Evolutionary conservation across 2,113 vertebrate species (phyloP).

Genomic region (Oreochromis niloticus): DNA sequence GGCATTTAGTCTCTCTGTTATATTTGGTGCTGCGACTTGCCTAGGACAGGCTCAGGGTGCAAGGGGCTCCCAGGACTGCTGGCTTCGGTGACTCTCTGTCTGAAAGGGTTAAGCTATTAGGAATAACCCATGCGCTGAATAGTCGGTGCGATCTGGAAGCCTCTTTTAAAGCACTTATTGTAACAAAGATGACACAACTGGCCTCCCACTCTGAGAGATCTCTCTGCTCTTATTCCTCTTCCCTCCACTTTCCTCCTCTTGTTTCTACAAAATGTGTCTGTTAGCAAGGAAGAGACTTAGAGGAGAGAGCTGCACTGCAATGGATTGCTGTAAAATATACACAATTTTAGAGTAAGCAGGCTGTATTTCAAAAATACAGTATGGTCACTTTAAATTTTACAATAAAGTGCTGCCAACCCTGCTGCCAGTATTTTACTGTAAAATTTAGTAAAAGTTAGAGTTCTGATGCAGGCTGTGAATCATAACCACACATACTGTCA

Average conservation of each 20-base stretch:
- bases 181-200: slow-evolving; percentile 57
- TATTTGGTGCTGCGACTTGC: slow-evolving; percentile 31
- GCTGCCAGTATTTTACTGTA: not conserved
- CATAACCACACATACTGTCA: not conserved
- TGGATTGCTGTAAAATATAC: not conserved
- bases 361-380: not conserved
- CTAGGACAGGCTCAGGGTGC: slow-evolving; percentile 33
- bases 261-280: slow-evolving; percentile 17
- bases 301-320: not conserved
- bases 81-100: slow-evolving; percentile 34
- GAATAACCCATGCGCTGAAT: slow-evolving; percentile 28
- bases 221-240: slow-evolving; percentile 30
- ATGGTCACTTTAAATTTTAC: not conserved
- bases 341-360: not conserved
- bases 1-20: slow-evolving; percentile 55
- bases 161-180: slow-evolving; percentile 55
- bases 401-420: not conserved
- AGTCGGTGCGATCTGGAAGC: slow-evolving; percentile 41
- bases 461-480: not conserved
- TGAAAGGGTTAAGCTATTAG: slow-evolving; percentile 59
- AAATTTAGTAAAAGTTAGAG: not conserved
- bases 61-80: slow-evolving; percentile 12
- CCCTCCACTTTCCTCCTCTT: slow-evolving; percentile 2
- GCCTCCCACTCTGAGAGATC: slow-evolving; percentile 53
- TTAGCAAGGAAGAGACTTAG: not conserved